phyloP scores from a whole-genome alignment of 2,113 vertebrate genomes.

The Odontesthes bonariensis region DNA sequence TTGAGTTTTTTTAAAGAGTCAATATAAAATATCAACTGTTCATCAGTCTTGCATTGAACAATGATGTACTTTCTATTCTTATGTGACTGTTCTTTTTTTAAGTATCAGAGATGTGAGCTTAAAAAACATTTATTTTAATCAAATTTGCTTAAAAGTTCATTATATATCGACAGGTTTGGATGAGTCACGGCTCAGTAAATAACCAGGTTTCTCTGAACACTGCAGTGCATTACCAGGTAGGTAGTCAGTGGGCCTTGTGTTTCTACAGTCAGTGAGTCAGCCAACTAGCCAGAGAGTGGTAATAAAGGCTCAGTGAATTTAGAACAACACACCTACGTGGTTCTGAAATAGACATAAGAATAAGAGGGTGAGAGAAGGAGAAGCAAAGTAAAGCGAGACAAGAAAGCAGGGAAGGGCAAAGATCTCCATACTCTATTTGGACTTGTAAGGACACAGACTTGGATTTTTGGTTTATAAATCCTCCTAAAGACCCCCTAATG shows the following conservation, averaged over 20 bases:
- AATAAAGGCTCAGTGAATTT: slow-evolving; percentile 58
- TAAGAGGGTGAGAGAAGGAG: slow-evolving; percentile 21
- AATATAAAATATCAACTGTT: too few species aligned
- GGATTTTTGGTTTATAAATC: not conserved
- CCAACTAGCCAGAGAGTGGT: slow-evolving; percentile 47
- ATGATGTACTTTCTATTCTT: not conserved
- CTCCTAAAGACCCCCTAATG: not conserved
- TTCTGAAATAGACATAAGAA: slow-evolving; percentile 60
- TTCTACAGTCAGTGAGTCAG: slow-evolving; percentile 67
- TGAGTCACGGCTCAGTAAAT: not conserved
- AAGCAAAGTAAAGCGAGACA: slow-evolving; percentile 4
- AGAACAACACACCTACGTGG: slow-evolving; percentile 63
- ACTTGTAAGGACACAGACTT: not conserved
- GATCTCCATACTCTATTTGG: not conserved
- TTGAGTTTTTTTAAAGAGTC: too few species aligned
- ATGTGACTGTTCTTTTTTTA: not conserved
- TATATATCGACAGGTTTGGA: not conserved
- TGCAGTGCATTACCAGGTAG: not conserved
- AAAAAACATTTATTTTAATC: not conserved
- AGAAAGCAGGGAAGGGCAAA: not conserved
- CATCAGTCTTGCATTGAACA: not conserved
- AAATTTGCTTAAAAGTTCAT: not conserved
- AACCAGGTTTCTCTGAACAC: not conserved
- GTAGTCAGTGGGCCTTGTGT: slow-evolving; percentile 30
- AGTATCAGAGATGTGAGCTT: not conserved